Base-by-base conservation (phyloP, 2,888 invertebrate genomes). In the Lepetodrilus schrolli region DNA sequence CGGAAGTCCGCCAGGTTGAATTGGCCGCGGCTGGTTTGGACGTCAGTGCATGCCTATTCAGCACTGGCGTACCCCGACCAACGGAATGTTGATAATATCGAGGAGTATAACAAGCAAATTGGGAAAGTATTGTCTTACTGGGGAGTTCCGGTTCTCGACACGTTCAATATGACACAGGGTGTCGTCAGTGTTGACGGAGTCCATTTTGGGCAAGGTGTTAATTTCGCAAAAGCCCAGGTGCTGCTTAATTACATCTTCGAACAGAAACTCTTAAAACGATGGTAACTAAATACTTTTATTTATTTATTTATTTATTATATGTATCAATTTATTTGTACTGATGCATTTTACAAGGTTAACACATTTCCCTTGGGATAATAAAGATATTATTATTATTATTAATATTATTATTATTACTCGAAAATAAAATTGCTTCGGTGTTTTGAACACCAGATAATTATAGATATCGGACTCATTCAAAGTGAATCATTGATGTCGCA, bases 141-240 rank as follows among this genome's bases (percentile, higher is more conserved):
- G 17, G 34, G 58, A 2, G 8, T 34, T 1, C 58, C 58, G 17
- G 58, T 58, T 13, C 17, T 58, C 4, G 58, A 58, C n/a, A 30
- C 30, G 30, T 17, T 30, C 34, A 23, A 13, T 7, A n/a, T 58
- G 34, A 58, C 58, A 2, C 30, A 4, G 0, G 58, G 58, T 5
- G 30, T 30, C 34, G 58, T 34, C 34, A 58, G 58, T 30, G 26
- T 30, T 1, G 58, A 58, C 58, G 58, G 58, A n/a, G 58, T 58
- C 17, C 58, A 58, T 34, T 58, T 26, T 30, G 58, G 58, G n/a
- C 58, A 58, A 13, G 58, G 58, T 5, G 58, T 58, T 2, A 58
- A 58, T 30, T 7, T n/a, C 26, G 34, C 30, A 26, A 58, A 58
- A 21, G 34, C 58, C 0, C 58, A 30, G 7, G 17, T 58, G n/a